Base-by-base conservation (phyloP, 2,797 vertebrate genomes). In the Neosalanx taihuensis region DNA sequence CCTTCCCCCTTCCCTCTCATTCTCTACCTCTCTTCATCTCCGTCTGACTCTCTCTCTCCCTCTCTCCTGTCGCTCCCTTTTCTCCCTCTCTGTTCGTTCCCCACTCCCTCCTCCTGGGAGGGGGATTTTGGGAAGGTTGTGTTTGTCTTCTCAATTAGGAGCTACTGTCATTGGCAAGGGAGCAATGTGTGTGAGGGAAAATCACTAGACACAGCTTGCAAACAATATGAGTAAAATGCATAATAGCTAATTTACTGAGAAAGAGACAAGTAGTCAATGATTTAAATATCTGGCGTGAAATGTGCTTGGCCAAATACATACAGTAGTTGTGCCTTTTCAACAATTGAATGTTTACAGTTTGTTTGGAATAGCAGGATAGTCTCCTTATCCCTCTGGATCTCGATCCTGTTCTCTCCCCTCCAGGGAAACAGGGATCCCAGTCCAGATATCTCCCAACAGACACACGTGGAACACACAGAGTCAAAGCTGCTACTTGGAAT, bases 351-450 rank as follows among this genome's bases (percentile, higher is more conserved):
- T 46, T 46, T 46, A 2, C 41, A 1, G 41, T 46, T 2, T 12
- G 41, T 13, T 3, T 13, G 41, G 41, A 46, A 46, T 46, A 46
- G 9, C 63, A 60, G 62, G 26, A 76, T 15, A 13, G 29, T 72
- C 79, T 53, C 33, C 65, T 46, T 78, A 82, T 79, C 83, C 62
- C 77, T 66, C 70, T 53, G 23, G 46, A 67, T 65, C 23, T 46
- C 10, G 10, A 51, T 68, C 2, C 2, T 58, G 77, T 66, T 76
- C 29, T 66, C 58, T 64, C 62, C 70, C 79, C 78, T 78, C 78
- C 30, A 64, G 79, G 72, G 72, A 68, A 82, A 46, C 67, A 73
- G 58, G 76, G 80, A 86, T 73, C 60, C 81, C 72, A 64, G 76
- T 76, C 73, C 72, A 81, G 79, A 82, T 82, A 82, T 81, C 41